Conservation (phyloP, 2,797 vertebrate species). For the Rousettus madagascariensis region DNA sequence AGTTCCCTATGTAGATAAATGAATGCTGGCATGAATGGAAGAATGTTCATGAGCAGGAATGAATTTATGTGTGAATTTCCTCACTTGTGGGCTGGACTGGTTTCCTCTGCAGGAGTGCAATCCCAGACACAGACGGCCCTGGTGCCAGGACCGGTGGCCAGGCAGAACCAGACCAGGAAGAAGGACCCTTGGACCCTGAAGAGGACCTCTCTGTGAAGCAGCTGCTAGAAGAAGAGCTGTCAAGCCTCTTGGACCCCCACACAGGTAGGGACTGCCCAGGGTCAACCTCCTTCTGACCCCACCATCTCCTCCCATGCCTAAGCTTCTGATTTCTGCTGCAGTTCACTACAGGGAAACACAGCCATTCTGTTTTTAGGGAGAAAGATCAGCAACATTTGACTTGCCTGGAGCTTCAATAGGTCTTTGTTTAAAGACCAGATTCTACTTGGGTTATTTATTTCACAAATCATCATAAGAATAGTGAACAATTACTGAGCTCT, state of each 20-base stretch:
- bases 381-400: neutral
- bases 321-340: neutral
- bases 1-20: neutral
- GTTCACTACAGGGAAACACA: neutral
- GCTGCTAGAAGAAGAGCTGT: constrained; percentile 91
- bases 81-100: neutral
- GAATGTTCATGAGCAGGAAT: neutral
- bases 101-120: constrained; percentile 84
- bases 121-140: constrained; percentile 90
- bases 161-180: constrained; percentile 91
- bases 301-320: neutral
- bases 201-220: constrained; percentile 90
- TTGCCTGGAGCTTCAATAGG: neutral
- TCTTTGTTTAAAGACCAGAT: constrained; percentile 19
- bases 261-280: constrained; percentile 82
- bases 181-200: constrained; percentile 88
- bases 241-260: constrained; percentile 86
- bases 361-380: neutral
- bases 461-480: neutral
- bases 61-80: neutral
- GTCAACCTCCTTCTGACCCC: neutral
- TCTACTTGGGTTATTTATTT: neutral
- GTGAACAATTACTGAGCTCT: neutral
- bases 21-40: neutral
- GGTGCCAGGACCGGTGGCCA: constrained; percentile 93